Evolutionary conservation across 2,888 invertebrate species (phyloP), one percentile per base, ranked within the genome.

Genomic region (Acanthosepion pharaonis): DNA sequence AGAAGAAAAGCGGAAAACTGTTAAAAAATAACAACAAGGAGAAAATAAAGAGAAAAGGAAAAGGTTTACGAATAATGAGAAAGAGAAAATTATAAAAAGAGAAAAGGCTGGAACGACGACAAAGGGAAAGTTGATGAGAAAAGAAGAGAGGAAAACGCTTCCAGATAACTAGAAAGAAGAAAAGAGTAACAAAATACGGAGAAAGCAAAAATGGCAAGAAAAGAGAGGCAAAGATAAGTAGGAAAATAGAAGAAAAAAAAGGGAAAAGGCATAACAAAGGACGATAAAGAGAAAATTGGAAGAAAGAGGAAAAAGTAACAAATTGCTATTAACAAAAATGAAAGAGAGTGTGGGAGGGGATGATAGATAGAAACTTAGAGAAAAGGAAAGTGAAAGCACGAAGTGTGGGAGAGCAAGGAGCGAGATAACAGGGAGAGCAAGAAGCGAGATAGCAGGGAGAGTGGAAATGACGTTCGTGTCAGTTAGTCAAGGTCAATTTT

Each of bases 401-500:
- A 42, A 42, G 42, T 1, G 42, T 42, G 42, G 42, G 42, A 42
- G n/a, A 78, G 78, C 78, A 78, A n/a, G 78, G n/a, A n/a, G 78
- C 78, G 78, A 33, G n/a, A 15, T 78, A n/a, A 33, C 5, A 33
- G 33, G 78, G 78, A 78, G n/a, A 78, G 78, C 78, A 78, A n/a
- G 78, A 9, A n/a, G 78, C 78, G 78, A 33, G n/a, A 15, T 78
- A n/a, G 78, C n/a, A 33, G 33, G 78, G 78, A 78, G 78, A 78
- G 78, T 33, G 33, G 33, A 33, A 33, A 78, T n/a, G 18, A 78
- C 78, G 78, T 78, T 78, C 78, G 78, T 78, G 78, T 78, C 78
- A n/a, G 78, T 78, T 78, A 78, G 78, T 78, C 78, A 78, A 78
- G 78, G 78, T 78, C 78, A 78, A 78, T 78, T 78, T 78, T 78